Base-by-base conservation (phyloP, 2,888 invertebrate species). In the Eilema caniola region DNA sequence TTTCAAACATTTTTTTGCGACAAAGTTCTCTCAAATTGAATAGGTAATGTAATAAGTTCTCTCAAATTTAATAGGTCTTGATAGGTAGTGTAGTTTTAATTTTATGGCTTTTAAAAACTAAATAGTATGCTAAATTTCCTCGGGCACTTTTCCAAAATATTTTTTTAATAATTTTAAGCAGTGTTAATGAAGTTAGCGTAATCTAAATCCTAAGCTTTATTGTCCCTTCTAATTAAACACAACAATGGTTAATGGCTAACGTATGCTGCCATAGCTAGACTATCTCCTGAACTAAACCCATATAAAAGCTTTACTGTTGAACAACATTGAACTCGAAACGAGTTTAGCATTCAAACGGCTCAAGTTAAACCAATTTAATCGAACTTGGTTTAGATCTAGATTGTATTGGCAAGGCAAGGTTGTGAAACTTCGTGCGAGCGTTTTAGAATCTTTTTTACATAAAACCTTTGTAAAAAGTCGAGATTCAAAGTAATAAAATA, bases 241-340 rank as follows among this genome's bases (percentile, higher is more conserved):
- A 82, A 83, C 82, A 81, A 83, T 79, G 78, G 82, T 85, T 88
- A 88, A 88, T 88, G 87, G 84, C 85, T 74, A 78, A 79, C 85
- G 83, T 80, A 85, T 79, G 80, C 75, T 81, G 82, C 82, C 83
- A 81, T 82, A 77, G 74, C 79, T 77, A 80, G 83, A 75, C 83
- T 78, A 87, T 88, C 86, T 88, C 85, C 76, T 69, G 81, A 89
- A 88, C 87, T 87, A 88, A 88, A 88, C 85, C 88, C 85, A 88
- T 84, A 86, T 83, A 88, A 85, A 83, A 85, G 87, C 86, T 88
- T 83, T 81, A 83, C 78, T 75, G 83, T 86, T 87, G 73, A 88
- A 89, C 88, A 87, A 87, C 86, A 87, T 84, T 83, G 74, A 86
- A 88, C 85, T 86, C 79, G 77, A 84, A 85, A 85, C 86, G 85